These are phyloP conservation scores for Seriola dumerili DNA, from an alignment of 2,113 vertebrate species.

Conservation along the genomic window DNA sequence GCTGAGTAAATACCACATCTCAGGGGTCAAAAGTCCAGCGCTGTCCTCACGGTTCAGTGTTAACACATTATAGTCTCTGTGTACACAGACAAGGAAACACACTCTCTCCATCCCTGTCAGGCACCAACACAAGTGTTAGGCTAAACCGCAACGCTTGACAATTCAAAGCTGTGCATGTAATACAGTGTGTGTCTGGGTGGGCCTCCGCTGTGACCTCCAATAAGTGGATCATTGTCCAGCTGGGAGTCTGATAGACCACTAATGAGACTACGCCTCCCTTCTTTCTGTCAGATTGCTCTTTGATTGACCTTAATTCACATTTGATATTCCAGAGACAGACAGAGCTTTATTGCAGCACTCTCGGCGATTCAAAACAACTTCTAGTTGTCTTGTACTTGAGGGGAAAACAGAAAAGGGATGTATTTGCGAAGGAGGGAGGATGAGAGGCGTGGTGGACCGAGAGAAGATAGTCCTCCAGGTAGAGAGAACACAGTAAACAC, in stretches of 20 bases:
- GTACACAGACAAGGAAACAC: conserved; percentile 7
- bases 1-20: conserved; percentile 61
- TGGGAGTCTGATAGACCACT: conserved; percentile 4
- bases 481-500: conserved; percentile 67
- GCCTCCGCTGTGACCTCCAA: conserved; percentile 24
- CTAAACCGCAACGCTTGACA: conserved; percentile 8
- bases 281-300: conserved; percentile 3
- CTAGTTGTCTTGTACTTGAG: conserved; percentile 33
- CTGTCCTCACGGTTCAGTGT: conserved; percentile 38
- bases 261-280: neutral
- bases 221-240: conserved; percentile 29
- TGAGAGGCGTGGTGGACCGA: conserved; percentile 31
- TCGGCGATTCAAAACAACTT: conserved; percentile 36
- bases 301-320: conserved; percentile 44
- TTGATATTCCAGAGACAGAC: conserved; percentile 40
- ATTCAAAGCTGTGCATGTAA: conserved; percentile 27
- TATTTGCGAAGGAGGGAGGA: conserved; percentile 39
- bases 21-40: conserved; percentile 72
- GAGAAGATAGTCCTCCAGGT: conserved; percentile 61
- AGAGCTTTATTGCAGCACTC: neutral
- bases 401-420: conserved; percentile 20
- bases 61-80: conserved; percentile 36
- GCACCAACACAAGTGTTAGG: conserved; percentile 26
- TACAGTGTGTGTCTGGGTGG: conserved; percentile 14
- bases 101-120: neutral